Evolutionary conservation across 2,113 vertebrate species (phyloP), one percentile per base, ranked within the genome.

Genomic region (Hyperopisus bebe): DNA sequence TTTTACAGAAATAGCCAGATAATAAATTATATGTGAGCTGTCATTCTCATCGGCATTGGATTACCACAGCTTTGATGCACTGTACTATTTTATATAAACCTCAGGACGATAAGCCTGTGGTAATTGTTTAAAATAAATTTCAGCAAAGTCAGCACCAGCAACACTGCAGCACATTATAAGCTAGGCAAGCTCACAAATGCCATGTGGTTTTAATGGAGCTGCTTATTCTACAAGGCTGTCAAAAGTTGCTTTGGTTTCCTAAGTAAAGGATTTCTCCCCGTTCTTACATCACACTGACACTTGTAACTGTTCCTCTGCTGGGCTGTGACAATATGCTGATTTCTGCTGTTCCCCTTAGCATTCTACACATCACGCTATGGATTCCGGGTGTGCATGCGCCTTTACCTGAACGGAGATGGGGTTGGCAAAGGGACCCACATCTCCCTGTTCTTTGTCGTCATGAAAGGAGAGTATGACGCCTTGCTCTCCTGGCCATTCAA

Each of bases 361-460:
- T 97, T 97, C 94, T 97, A 97, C 93, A 97, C 97, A 0, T 94
- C 96, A 0, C 96, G 93, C 83, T 97, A 98, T 0, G 97, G 97
- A 74, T 97, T 97, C 92, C 97, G 97, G 90, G 92, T 97, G 86
- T 97, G 97, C 39, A 93, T 97, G 93, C 94, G 96, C 53, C 93
- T 97, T 27, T 97, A 97, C 90, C 94, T 97, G 92, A 96, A 97
- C 0, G 97, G 97, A 1, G 97, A 97, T 0, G 97, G 97, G 9
- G 91, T 93, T 0, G 96, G 96, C 9, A 97, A 94, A 42, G 97
- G 95, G 8, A 96, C 96, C 0, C 97, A 97, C 80, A 51, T 97
- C 92, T 98, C 97, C 0, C 94, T 98, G 42, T 98, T 97, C 93
- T 96, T 98, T 0, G 95, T 97, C 4, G 94, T 97, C 82, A 97